Evolutionary conservation across 2,113 vertebrate species (phyloP), one percentile per base, ranked within the genome.

Genomic region (Eidolon helvum): DNA sequence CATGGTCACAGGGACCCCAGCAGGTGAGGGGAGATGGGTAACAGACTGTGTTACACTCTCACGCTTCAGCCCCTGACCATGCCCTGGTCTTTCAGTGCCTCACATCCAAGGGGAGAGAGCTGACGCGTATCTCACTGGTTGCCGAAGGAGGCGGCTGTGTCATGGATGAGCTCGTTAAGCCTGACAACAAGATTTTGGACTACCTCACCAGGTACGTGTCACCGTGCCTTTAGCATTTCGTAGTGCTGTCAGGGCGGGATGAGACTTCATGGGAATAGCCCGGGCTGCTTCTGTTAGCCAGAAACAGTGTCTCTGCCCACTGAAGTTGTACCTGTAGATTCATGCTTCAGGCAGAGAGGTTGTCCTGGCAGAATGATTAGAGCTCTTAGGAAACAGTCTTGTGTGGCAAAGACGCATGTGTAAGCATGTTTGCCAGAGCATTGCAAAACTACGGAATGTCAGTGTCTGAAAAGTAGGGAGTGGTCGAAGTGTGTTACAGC

Each of bases 91-190:
- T 97, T 95, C 98, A 99, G 99, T 99, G 99, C 97, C 85, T 99
- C 79, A 99, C 99, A 10, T 91, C 84, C 0, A 98, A 97, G 33
- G 99, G 99, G 2, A 97, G 93, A 0, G 99, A 99, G 96, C 94
- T 99, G 90, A 98, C 99, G 0, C 98, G 98, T 0, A 98, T 99
- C n/a, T 99, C 99, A 5, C 0, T 99, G 97, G 99, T 99, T 98
- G 98, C 99, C 92, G 97, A 98, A 0, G 84, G 12, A 50, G 99
- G 99, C 0, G 96, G 7, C 4, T 99, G 99, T 97, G 30, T 99
- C 48, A 90, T 99, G 98, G 98, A 99, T 2, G 98, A 99, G 1
- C 98, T 99, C 6, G 98, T 99, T 87, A 99, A 99, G 94, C 99
- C 99, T 2, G 96, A 97, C 59, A 98, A 97, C 80, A 91, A n/a